phyloP scores from a whole-genome alignment of 2,888 invertebrate species.

The Xanthorhoe spadicearia region DNA sequence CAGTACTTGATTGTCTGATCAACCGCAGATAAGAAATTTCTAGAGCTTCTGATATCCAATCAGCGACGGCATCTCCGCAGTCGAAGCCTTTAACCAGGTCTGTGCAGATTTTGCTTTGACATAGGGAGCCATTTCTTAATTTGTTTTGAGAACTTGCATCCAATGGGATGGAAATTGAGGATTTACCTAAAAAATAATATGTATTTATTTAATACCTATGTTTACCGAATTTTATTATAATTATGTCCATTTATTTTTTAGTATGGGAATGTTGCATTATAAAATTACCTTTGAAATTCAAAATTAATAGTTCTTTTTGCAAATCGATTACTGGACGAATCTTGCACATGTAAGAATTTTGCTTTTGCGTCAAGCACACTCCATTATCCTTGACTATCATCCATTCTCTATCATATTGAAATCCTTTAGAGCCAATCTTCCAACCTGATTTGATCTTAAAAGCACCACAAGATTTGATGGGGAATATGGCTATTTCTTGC shows the following conservation, averaged over 20 bases:
- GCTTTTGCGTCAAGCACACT: constrained; percentile 94
- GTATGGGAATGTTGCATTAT: no score
- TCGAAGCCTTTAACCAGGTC: constrained; percentile 92
- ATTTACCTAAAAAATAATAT: constrained; percentile 74
- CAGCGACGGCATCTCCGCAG: constrained; percentile 92
- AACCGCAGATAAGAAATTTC: constrained; percentile 88
- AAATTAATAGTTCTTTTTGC: constrained; percentile 77
- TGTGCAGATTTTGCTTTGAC: constrained; percentile 94
- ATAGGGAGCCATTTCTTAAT: constrained; percentile 74
- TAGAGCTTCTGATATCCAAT: constrained; percentile 92
- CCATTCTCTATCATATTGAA: constrained; percentile 96
- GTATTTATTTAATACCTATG: neutral
- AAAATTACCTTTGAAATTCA: constrained; percentile 85
- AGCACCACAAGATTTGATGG: constrained; percentile 95
- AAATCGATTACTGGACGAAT: constrained; percentile 89
- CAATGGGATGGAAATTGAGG: constrained; percentile 82
- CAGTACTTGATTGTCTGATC: constrained; percentile 84
- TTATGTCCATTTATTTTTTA: no score
- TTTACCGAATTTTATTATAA: no score
- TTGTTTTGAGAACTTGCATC: constrained; percentile 55
- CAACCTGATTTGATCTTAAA: constrained; percentile 88
- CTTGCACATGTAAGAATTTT: constrained; percentile 90
- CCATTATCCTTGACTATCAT: constrained; percentile 94
- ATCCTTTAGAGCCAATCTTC: constrained; percentile 90
- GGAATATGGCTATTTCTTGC: constrained; percentile 87